phyloP scores from a whole-genome alignment of 2,797 vertebrate genomes.

The Columba guinea region DNA sequence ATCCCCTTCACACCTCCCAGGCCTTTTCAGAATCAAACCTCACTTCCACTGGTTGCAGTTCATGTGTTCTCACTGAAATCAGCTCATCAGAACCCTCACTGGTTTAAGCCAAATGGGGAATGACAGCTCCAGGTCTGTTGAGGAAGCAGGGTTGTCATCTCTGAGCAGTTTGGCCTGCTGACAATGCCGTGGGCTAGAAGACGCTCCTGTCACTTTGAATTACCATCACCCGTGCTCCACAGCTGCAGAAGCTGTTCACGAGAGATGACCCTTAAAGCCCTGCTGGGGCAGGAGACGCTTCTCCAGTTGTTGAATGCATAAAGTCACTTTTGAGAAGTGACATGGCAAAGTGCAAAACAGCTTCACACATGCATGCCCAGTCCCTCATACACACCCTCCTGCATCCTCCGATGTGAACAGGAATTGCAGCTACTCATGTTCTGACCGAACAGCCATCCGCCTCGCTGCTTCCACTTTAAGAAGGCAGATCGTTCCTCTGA shows the following conservation, averaged over 20 bases:
- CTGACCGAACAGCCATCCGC: neutral
- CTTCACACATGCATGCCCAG: neutral
- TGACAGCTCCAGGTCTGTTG: neutral
- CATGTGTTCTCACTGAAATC: neutral
- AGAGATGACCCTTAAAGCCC: neutral
- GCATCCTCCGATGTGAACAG: neutral
- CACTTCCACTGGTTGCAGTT: neutral
- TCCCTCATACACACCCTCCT: neutral
- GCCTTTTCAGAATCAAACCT: neutral
- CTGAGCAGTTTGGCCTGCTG: neutral
- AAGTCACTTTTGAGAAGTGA: neutral
- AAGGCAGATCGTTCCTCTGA: neutral
- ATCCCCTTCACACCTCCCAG: neutral
- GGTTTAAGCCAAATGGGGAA: neutral
- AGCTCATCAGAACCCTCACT: neutral
- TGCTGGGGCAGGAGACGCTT: neutral
- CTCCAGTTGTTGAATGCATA: neutral
- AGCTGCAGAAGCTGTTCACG: neutral
- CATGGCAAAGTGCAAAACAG: neutral
- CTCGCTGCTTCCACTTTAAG: neutral
- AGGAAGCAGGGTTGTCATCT: conserved; percentile 19
- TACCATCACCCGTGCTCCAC: conserved; percentile 1
- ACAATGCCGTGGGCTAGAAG: neutral
- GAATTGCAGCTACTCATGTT: neutral
- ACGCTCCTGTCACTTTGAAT: conserved; percentile 43